A percentile compares a stretch with the other conserved stretches of the same genome.
Conservation (phyloP, 2,797 vertebrate genomes). For the Anas capensis region DNA sequence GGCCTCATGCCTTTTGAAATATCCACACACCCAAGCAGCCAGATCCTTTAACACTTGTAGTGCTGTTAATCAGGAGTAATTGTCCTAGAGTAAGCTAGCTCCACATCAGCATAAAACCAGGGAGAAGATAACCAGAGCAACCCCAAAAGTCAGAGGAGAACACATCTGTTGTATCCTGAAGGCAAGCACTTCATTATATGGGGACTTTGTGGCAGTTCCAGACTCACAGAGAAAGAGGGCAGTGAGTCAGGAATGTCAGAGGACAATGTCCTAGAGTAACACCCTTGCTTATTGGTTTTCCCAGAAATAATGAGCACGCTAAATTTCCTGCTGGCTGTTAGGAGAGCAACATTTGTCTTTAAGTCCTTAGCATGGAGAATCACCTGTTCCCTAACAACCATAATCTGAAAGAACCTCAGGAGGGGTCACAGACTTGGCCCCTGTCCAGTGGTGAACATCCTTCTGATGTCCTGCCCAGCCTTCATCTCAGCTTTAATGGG, state of each 20-base stretch:
- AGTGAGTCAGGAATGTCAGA: not conserved
- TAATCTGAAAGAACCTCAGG: not conserved
- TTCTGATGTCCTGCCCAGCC: not conserved
- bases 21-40: not conserved
- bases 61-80: not conserved
- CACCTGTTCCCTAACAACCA: not conserved
- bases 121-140: not conserved
- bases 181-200: not conserved
- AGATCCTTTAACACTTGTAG: constrained; percentile 18
- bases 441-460: not conserved
- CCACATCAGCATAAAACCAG: not conserved
- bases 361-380: not conserved
- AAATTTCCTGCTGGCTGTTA: not conserved
- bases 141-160: not conserved
- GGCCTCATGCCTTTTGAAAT: constrained; percentile 8
- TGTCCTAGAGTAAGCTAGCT: not conserved
- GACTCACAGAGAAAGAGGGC: not conserved
- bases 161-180: not conserved
- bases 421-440: not conserved
- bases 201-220: not conserved
- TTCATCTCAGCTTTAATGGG: not conserved
- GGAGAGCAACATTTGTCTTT: not conserved
- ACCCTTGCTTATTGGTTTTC: not conserved
- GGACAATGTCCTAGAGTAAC: not conserved
- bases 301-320: not conserved